Evolutionary conservation across 2,797 vertebrate genomes (phyloP), one percentile per base, ranked within the genome.

Genomic region (Neosilurus mollespiculum): DNA sequence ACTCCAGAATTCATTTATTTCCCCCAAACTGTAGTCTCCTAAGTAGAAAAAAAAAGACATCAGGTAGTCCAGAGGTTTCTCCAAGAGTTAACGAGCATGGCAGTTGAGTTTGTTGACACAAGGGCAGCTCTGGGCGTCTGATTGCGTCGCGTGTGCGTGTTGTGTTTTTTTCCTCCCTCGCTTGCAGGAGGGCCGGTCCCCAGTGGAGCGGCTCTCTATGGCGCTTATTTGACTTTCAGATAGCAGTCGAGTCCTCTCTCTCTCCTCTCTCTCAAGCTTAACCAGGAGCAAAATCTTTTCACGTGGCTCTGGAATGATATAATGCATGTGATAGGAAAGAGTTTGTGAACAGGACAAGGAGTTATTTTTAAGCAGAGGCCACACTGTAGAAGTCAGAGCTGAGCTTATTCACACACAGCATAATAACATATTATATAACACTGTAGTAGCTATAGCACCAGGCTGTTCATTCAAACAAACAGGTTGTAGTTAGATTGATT

Each of bases 141-240:
- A 37, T 10, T n/a, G 83, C 71, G 22, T 58, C 6, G 37, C 66
- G 20, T 59, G 20, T 16, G 34, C 49, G 34, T 58, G 30, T 37
- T 73, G 24, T 56, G 24, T 30, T 4, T 6, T 43, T 6, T 6
- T 6, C 37, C 37, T 85, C 84, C 87, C 58, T 84, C 86, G 83
- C 86, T 80, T 81, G 62, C 83, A 87, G 89, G 84, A 86, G 85
- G 87, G 69, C 20, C 86, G 85, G 86, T 89, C 85, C 90, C 90
- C 87, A 67, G 87, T 89, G 91, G 88, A 86, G 91, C 79, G 88
- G n/a, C 87, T 12, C 92, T 90, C 91, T 93, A 92, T 93, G 90
- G 92, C 92, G 90, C 84, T 78, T 84, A 89, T 89, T 89, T 89
- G 86, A 87, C 89, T 90, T 87, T 85, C 86, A 88, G 88, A 82